These are phyloP conservation scores for Apantesis nais DNA, from an alignment of 2,888 invertebrate genomes.

Conservation along the genomic window DNA sequence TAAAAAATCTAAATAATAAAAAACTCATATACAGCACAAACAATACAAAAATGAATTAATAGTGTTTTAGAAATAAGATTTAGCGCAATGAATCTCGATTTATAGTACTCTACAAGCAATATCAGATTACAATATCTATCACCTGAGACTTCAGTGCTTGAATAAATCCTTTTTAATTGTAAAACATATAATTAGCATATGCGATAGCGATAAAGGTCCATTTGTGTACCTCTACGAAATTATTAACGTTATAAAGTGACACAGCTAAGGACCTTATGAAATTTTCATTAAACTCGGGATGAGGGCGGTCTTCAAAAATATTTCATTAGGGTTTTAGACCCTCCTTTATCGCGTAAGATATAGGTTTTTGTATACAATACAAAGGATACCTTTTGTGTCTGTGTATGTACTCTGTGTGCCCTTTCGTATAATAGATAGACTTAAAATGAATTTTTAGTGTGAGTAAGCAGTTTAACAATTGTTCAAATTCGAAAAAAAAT, in stretches of 20 bases:
- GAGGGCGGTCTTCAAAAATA: constrained; percentile 50
- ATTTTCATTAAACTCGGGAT: constrained; percentile 51
- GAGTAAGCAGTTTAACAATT: neutral
- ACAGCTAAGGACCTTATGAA: constrained; percentile 42
- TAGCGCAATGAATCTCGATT: too few relatives aligned
- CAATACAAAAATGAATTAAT: neutral
- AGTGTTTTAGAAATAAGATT: too few relatives aligned
- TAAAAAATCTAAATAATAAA: too few relatives aligned
- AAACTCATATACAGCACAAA: too few relatives aligned
- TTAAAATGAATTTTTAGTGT: constrained; percentile 7
- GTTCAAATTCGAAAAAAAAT: neutral
- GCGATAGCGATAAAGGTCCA: constrained; percentile 32
- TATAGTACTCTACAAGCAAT: neutral
- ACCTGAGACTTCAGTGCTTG: neutral
- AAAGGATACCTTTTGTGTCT: constrained; percentile 39
- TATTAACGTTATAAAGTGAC: constrained; percentile 45
- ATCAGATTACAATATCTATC: neutral
- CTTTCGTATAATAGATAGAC: neutral
- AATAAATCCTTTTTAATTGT: neutral
- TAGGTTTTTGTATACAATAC: constrained; percentile 44
- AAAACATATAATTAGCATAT: constrained; percentile 39
- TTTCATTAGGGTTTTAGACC: constrained; percentile 49
- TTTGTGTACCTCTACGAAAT: constrained; percentile 30
- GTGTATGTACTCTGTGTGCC: constrained; percentile 20
- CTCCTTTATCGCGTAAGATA: constrained; percentile 42